Base-by-base conservation (phyloP, 1,140 invertebrate species). In the Drosophila kanapiae region DNA sequence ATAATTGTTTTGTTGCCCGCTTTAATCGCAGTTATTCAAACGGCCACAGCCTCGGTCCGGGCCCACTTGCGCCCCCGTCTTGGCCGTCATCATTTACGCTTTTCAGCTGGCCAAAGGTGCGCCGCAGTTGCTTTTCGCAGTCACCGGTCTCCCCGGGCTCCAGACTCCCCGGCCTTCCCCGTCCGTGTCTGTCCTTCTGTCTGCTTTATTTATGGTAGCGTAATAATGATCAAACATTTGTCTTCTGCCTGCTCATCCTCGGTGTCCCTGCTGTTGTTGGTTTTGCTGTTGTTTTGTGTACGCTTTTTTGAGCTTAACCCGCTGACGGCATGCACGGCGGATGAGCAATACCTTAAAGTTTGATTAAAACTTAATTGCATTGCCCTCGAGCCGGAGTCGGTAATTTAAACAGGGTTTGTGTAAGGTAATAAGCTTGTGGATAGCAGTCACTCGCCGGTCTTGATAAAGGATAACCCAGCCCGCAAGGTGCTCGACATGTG, bases 221-320 rank as follows among this genome's bases (percentile, higher is more conserved):
- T 90, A 90, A 90, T 90, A 90, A 90, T 90, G 85, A 90, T 90
- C 85, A 76, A 77, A 78, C 85, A 90, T 90, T 90, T 90, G 82
- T 90, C 85, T 90, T 90, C 60, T 59, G 51, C 43, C 64, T 47
- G 47, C 65, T 57, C 68, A 71, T 72, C 35, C 13, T 48, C 33
- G n/a, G 38, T 9, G 40, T 58, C 53, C 33, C 27, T 13, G 33
- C 33, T 33, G 13, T 29, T 57, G 49, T 63, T 68, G 63, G 37
- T 43, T 37, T 70, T 29, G 29, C 9, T 75, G 42, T 51, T 64
- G 57, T 57, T 58, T 63, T 81, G 42, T 65, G 62, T 42, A 4
- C 38, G 42, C 58, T 71, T 80, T 85, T 60, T 75, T 53, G 53
- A 80, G 67, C 69, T 59, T 61, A 60, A 48, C 60, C 45, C 53